Conservation (phyloP, 2,113 vertebrate species). For the Ovibos moschatus region DNA sequence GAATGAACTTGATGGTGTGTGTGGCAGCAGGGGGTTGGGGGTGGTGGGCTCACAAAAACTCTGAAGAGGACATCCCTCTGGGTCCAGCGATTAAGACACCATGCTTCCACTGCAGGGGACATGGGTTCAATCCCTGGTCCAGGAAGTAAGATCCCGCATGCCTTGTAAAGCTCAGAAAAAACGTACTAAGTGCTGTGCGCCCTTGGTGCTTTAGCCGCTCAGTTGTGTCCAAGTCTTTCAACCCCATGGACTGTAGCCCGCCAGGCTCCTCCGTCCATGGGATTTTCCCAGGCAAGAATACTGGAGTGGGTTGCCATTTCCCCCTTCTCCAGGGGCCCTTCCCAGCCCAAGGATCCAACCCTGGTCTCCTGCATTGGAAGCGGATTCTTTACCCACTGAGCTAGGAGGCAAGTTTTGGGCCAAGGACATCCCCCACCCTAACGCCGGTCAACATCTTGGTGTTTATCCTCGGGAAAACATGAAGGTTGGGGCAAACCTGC, state of each 20-base stretch:
- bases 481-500: not conserved
- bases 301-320: not conserved
- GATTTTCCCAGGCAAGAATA: not conserved
- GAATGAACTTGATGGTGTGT: not conserved
- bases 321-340: not conserved
- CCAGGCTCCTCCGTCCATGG: not conserved
- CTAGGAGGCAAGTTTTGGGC: not conserved
- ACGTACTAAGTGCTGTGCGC: not conserved
- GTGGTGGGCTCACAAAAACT: not conserved
- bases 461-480: not conserved
- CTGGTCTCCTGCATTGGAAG: not conserved
- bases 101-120: not conserved
- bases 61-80: not conserved
- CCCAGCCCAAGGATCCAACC: not conserved
- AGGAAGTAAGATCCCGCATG: not conserved
- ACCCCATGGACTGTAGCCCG: not conserved
- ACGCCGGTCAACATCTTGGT: not conserved
- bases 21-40: not conserved
- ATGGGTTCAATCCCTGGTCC: not conserved
- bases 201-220: not conserved
- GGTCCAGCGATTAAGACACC: not conserved
- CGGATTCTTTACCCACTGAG: not conserved
- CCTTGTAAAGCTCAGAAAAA: not conserved
- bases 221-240: not conserved
- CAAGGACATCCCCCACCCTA: not conserved